Conservation (phyloP, 2,888 invertebrate species). For the Melolontha melolontha region DNA sequence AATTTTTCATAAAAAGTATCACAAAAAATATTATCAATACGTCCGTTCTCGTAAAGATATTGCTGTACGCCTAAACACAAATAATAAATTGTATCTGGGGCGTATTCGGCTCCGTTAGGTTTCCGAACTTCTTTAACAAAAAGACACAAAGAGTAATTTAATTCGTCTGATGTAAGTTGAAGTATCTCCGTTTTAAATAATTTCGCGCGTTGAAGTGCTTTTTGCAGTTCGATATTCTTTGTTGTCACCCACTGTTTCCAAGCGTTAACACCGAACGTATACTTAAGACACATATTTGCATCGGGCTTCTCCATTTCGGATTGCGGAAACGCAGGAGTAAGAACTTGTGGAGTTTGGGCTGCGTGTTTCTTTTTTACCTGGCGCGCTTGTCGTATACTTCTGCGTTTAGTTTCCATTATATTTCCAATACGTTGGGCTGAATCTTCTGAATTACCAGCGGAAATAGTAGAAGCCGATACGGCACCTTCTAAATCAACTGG, state of each 20-base stretch:
- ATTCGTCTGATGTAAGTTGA: slow-evolving; percentile 85
- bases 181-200: slow-evolving; percentile 81
- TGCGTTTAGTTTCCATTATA: slow-evolving; percentile 45
- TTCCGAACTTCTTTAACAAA: slow-evolving; percentile 91
- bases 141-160: slow-evolving; percentile 85
- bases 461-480: slow-evolving; percentile 82
- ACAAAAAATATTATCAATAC: slow-evolving; percentile 92
- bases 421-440: slow-evolving; percentile 62
- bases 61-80: slow-evolving; percentile 90
- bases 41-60: slow-evolving; percentile 88
- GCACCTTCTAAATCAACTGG: slow-evolving; percentile 88
- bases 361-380: slow-evolving; percentile 32
- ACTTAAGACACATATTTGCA: slow-evolving; percentile 87
- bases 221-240: slow-evolving; percentile 71
- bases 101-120: slow-evolving; percentile 76
- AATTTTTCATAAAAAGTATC: slow-evolving; percentile 89
- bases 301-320: slow-evolving; percentile 82
- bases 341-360: slow-evolving; percentile 23
- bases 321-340: not conserved
- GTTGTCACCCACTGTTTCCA: slow-evolving; percentile 91
- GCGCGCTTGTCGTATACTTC: slow-evolving; percentile 53
- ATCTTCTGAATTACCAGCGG: slow-evolving; percentile 30
- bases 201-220: slow-evolving; percentile 41
- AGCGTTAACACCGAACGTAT: slow-evolving; percentile 89
- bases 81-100: slow-evolving; percentile 91